Evolutionary conservation across 2,113 vertebrate genomes (phyloP).

Genomic region (Pluvianellus socialis): DNA sequence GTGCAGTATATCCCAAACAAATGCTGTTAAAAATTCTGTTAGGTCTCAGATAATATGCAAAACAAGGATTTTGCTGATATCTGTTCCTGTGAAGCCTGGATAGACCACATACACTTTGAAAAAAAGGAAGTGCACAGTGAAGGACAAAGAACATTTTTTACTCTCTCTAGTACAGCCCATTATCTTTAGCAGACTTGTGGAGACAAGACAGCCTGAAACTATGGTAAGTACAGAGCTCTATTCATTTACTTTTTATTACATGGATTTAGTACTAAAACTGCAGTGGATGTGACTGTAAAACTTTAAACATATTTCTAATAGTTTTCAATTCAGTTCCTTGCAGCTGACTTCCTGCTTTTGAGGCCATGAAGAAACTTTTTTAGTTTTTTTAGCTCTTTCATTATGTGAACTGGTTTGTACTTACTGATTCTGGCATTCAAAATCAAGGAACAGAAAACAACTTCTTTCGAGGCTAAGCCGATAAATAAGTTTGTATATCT

Average conservation of each 20-base stretch:
- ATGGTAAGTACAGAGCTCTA: constrained; percentile 54
- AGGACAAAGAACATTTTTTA: background rate
- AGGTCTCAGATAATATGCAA: background rate
- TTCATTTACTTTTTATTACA: background rate
- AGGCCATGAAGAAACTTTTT: background rate
- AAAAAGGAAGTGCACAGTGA: background rate
- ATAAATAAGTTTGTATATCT: background rate
- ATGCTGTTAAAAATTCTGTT: background rate
- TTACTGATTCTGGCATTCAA: background rate
- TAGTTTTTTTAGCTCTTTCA: background rate
- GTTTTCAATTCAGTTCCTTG: background rate
- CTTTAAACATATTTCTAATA: background rate
- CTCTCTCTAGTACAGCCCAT: background rate
- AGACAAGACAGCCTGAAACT: background rate
- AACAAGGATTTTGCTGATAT: background rate
- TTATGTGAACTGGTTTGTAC: background rate
- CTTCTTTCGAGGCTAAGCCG: background rate
- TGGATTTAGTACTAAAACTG: background rate
- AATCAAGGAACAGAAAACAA: background rate
- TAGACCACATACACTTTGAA: background rate
- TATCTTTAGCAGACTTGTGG: background rate
- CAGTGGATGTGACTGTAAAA: background rate
- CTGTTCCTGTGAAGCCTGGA: background rate
- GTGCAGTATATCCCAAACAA: background rate
- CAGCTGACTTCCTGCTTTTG: background rate